These are phyloP conservation scores for Formica selysi DNA, from an alignment of 1,140 invertebrate genomes.

Conservation along the genomic window DNA sequence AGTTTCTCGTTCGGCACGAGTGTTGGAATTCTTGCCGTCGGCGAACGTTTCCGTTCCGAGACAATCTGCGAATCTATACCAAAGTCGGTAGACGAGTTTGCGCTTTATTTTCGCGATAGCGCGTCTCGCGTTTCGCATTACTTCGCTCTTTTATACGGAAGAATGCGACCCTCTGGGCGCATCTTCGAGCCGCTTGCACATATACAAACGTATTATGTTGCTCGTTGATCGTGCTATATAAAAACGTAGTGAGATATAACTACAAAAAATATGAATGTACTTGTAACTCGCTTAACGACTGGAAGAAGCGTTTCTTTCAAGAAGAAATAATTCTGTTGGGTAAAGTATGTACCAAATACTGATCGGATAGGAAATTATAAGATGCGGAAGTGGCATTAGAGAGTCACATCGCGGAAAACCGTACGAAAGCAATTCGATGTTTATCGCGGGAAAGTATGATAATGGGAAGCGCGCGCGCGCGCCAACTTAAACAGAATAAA, in stretches of 20 bases:
- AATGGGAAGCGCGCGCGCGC: background rate
- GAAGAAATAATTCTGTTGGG: background rate
- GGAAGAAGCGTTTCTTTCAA: background rate
- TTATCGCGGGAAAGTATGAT: slow-evolving; percentile 41
- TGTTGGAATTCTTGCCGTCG: slow-evolving; percentile 69
- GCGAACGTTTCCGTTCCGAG: slow-evolving; percentile 71
- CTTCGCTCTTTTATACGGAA: background rate
- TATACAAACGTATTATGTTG: background rate
- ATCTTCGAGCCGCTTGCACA: slow-evolving; percentile 6
- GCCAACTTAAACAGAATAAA: slow-evolving; percentile 56
- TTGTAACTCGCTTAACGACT: background rate
- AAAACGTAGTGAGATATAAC: background rate
- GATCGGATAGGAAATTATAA: background rate
- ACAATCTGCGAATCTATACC: slow-evolving; percentile 72
- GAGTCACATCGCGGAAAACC: slow-evolving; percentile 6
- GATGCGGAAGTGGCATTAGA: background rate
- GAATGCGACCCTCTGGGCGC: slow-evolving; percentile 5
- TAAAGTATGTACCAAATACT: slow-evolving; percentile 5
- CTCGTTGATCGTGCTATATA: background rate
- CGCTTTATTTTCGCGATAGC: slow-evolving; percentile 57
- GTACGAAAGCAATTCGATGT: slow-evolving; percentile 22
- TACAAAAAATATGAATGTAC: background rate
- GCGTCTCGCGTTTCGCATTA: background rate
- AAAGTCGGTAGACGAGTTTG: slow-evolving; percentile 70
- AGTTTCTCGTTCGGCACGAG: slow-evolving; percentile 70